These are phyloP conservation scores for Zophobas atratus DNA, from an alignment of 1,140 invertebrate species.

Conservation along the genomic window DNA sequence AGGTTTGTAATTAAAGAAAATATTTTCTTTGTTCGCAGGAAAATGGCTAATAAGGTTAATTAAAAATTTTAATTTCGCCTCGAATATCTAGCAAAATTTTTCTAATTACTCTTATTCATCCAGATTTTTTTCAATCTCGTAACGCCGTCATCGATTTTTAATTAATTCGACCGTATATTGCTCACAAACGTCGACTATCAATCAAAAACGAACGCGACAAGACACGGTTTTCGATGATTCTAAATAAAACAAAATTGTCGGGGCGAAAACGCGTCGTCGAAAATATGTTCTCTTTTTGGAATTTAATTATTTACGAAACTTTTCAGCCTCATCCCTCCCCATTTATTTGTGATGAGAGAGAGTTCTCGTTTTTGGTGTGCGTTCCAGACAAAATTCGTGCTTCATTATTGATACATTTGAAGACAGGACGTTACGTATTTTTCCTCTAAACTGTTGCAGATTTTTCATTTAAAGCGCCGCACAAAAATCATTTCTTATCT, in stretches of 20 bases:
- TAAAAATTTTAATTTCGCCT: slow-evolving; percentile 2
- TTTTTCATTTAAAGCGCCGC: slow-evolving; percentile 31
- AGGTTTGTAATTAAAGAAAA: slow-evolving; percentile 28
- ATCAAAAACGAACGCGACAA: neutral
- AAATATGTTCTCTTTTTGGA: slow-evolving; percentile 3
- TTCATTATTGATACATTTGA: slow-evolving; percentile 27
- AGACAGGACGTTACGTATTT: slow-evolving; percentile 23
- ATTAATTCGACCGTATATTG: slow-evolving; percentile 6
- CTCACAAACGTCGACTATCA: neutral
- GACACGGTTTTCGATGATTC: slow-evolving; percentile 9
- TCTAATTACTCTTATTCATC: too few relatives aligned
- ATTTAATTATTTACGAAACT: slow-evolving; percentile 26
- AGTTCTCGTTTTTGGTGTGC: slow-evolving; percentile 17
- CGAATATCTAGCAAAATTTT: too few relatives aligned
- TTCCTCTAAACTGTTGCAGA: slow-evolving; percentile 25
- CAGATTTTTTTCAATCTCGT: too few relatives aligned
- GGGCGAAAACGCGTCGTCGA: neutral
- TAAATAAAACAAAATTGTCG: slow-evolving; percentile 5
- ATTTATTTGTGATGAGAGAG: slow-evolving; percentile 27
- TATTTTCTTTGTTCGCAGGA: slow-evolving; percentile 12
- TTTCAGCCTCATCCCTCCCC: slow-evolving; percentile 20
- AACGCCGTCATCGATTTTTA: neutral
- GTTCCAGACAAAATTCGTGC: slow-evolving; percentile 23
- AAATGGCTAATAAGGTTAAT: slow-evolving; percentile 17
- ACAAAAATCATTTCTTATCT: neutral